These are phyloP conservation scores for Pseudorhombus dupliciocellatus DNA, from an alignment of 2,113 vertebrate species.

Conservation along the genomic window DNA sequence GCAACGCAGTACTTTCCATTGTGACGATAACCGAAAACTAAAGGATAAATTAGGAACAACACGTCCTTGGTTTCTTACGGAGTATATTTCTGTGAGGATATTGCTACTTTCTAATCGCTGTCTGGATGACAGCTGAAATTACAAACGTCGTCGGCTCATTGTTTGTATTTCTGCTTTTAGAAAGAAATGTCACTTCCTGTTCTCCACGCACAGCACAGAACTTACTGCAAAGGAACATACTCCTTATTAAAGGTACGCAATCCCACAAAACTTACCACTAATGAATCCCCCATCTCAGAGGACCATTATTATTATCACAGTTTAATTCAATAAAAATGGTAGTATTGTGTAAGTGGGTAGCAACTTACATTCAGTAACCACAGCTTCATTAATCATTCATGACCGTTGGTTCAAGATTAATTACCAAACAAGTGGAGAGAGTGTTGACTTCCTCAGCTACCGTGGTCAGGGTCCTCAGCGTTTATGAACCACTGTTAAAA, in stretches of 20 bases:
- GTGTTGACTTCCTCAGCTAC: neutral
- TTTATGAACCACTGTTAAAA: slow-evolving; percentile 5
- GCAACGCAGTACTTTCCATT: too few species aligned
- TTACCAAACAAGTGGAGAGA: neutral
- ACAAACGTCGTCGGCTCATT: neutral
- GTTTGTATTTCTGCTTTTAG: neutral
- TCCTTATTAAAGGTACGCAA: neutral
- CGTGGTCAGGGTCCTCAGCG: slow-evolving; percentile 8
- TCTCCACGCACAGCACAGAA: neutral
- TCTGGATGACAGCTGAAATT: neutral
- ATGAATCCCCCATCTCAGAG: neutral
- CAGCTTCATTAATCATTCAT: slow-evolving; percentile 21
- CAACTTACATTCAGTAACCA: neutral
- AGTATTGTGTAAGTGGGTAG: slow-evolving; percentile 1
- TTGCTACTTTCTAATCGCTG: neutral
- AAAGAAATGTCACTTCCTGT: neutral
- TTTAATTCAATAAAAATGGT: neutral
- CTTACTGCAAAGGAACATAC: too few species aligned
- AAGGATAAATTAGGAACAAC: neutral
- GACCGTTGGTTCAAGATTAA: slow-evolving; percentile 33
- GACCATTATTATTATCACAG: neutral
- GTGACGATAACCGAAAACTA: neutral
- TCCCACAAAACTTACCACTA: neutral
- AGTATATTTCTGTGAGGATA: neutral
- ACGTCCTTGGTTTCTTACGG: neutral